These are phyloP conservation scores for Galerucella pusilla DNA, from an alignment of 2,888 invertebrate species.

Conservation along the genomic window DNA sequence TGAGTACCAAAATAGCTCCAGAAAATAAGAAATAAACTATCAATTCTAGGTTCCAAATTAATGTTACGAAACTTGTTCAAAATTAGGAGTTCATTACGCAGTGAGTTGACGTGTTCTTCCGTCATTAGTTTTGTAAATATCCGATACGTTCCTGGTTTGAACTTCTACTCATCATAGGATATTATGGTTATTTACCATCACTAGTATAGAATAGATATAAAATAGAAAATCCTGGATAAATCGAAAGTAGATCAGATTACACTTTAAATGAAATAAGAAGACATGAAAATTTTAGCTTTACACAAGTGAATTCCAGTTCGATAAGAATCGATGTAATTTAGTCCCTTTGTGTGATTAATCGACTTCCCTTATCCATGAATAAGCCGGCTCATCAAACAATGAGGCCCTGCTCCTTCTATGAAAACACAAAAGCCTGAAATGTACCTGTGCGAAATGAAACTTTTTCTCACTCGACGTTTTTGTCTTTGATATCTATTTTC, in stretches of 20 bases:
- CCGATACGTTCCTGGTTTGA: too few relatives aligned
- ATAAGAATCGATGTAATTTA: constrained; percentile 45
- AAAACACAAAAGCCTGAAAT: constrained; percentile 14
- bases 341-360: constrained; percentile 46
- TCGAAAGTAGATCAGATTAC: constrained; percentile 26
- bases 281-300: constrained; percentile 39
- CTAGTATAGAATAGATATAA: constrained; percentile 10
- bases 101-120: too few relatives aligned
- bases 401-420: not conserved
- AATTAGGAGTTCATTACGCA: too few relatives aligned
- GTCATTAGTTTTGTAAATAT: too few relatives aligned
- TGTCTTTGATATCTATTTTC: constrained; percentile 27
- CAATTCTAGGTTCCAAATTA: too few relatives aligned
- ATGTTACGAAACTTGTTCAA: too few relatives aligned
- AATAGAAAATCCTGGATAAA: constrained; percentile 26
- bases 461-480: constrained; percentile 26
- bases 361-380: constrained; percentile 45
- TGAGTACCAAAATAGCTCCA: too few relatives aligned
- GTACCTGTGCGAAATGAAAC: constrained; percentile 23
- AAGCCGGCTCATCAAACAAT: constrained; percentile 26
- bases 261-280: constrained; percentile 36
- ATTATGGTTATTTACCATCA: constrained; percentile 26
- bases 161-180: too few relatives aligned
- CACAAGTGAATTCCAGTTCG: constrained; percentile 37
- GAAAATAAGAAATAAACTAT: too few relatives aligned